These are phyloP conservation scores for Hydrochoerus hydrochaeris DNA, from an alignment of 2,113 vertebrate species.

Conservation along the genomic window DNA sequence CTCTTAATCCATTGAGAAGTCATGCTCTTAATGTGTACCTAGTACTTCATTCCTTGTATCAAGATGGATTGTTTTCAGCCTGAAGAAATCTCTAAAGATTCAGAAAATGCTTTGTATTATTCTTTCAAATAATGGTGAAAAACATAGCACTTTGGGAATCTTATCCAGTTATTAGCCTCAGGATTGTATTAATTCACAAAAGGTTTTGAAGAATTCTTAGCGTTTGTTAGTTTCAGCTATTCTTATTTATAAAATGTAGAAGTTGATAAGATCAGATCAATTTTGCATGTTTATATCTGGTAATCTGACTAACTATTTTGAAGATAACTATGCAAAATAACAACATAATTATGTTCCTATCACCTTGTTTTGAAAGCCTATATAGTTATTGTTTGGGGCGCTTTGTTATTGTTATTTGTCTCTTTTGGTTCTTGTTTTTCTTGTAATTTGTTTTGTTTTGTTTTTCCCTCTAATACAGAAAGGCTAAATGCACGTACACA, in stretches of 20 bases:
- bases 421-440: too few relatives aligned
- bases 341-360: too few relatives aligned
- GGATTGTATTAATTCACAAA: not conserved
- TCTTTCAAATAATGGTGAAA: not conserved
- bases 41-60: not conserved
- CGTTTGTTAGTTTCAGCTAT: not conserved
- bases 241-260: not conserved
- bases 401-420: too few relatives aligned
- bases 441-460: too few relatives aligned
- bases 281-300: too few relatives aligned
- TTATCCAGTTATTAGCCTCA: not conserved
- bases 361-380: too few relatives aligned
- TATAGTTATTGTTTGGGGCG: too few relatives aligned
- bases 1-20: not conserved
- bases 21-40: not conserved
- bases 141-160: not conserved
- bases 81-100: not conserved
- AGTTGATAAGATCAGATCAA: too few relatives aligned
- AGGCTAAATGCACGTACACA: too few relatives aligned
- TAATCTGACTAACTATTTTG: too few relatives aligned
- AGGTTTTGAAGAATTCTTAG: not conserved
- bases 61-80: not conserved
- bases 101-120: not conserved
- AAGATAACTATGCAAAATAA: too few relatives aligned
- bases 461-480: too few relatives aligned